phyloP scores from a whole-genome alignment of 1,140 invertebrate genomes.

The Drosophila elegans region DNA sequence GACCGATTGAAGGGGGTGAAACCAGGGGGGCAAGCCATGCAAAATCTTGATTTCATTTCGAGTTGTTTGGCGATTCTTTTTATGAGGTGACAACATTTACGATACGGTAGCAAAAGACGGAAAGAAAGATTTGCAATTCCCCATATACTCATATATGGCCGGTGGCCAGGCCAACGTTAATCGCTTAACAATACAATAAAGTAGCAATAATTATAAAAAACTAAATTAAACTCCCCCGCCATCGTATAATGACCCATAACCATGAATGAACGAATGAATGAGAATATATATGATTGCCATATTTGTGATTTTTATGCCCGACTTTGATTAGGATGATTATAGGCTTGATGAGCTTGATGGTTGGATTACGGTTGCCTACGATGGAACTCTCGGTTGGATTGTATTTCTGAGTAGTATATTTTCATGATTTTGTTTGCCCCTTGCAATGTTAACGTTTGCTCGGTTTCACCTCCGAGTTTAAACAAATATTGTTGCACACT shows the following conservation, averaged over 20 bases:
- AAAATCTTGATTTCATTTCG: slow-evolving; percentile 41
- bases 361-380: slow-evolving; percentile 19
- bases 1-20: slow-evolving; percentile 15
- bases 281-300: slow-evolving; percentile 77
- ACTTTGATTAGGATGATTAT: slow-evolving; percentile 75
- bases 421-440: slow-evolving; percentile 38
- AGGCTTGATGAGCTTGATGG: slow-evolving; percentile 32
- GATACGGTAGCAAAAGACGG: slow-evolving; percentile 48
- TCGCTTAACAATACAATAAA: slow-evolving; percentile 84
- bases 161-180: slow-evolving; percentile 55
- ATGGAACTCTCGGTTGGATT: background rate
- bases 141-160: slow-evolving; percentile 51
- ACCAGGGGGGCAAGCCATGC: background rate
- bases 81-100: slow-evolving; percentile 63
- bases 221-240: slow-evolving; percentile 72
- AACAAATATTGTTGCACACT: slow-evolving; percentile 79
- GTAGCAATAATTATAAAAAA: slow-evolving; percentile 84
- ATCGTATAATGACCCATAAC: slow-evolving; percentile 65
- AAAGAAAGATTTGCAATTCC: slow-evolving; percentile 73
- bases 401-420: slow-evolving; percentile 14
- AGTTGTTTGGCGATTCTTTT: slow-evolving; percentile 58
- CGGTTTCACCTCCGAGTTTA: slow-evolving; percentile 61
- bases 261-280: slow-evolving; percentile 53
- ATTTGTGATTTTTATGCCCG: slow-evolving; percentile 79
- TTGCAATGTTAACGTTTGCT: slow-evolving; percentile 50